A percentile compares a stretch with the other conserved stretches of the same genome.
phyloP scores from a whole-genome alignment of 2,888 invertebrate genomes.

The Oasisia sp. region DNA sequence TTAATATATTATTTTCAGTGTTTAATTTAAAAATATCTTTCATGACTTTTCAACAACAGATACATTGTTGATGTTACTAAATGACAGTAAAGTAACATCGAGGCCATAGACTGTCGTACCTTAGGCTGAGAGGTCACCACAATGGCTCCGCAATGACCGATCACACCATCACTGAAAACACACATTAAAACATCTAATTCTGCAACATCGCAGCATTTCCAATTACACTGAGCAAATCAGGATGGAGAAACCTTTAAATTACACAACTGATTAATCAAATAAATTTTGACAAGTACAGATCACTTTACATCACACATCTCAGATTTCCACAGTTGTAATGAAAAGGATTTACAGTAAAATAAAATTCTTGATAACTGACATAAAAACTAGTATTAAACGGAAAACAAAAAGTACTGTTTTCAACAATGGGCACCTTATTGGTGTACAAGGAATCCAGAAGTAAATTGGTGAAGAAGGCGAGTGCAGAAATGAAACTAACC shows the following conservation, averaged over 20 bases:
- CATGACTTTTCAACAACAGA: too few relatives aligned
- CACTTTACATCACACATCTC: neutral
- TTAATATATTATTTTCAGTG: too few relatives aligned
- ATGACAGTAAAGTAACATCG: neutral
- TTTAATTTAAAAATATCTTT: too few relatives aligned
- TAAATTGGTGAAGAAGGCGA: slow-evolving; percentile 21
- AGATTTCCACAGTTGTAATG: neutral
- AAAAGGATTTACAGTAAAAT: too few relatives aligned
- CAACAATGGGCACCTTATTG: neutral
- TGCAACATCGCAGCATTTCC: neutral
- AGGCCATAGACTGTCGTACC: slow-evolving; percentile 42
- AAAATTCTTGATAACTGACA: too few relatives aligned
- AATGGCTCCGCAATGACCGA: slow-evolving; percentile 56
- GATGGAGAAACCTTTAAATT: neutral
- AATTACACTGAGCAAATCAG: neutral
- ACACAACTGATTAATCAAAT: neutral
- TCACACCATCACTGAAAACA: slow-evolving; percentile 33
- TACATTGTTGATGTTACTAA: too few relatives aligned
- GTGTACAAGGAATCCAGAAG: neutral
- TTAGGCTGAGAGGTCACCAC: slow-evolving; percentile 62
- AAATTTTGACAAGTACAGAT: neutral
- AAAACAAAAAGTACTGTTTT: neutral
- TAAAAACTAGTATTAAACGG: too few relatives aligned
- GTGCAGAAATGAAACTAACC: slow-evolving; percentile 31
- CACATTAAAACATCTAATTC: neutral